These are phyloP conservation scores for Pseudomugil tenellus DNA, from an alignment of 2,797 vertebrate species.

Conservation along the genomic window DNA sequence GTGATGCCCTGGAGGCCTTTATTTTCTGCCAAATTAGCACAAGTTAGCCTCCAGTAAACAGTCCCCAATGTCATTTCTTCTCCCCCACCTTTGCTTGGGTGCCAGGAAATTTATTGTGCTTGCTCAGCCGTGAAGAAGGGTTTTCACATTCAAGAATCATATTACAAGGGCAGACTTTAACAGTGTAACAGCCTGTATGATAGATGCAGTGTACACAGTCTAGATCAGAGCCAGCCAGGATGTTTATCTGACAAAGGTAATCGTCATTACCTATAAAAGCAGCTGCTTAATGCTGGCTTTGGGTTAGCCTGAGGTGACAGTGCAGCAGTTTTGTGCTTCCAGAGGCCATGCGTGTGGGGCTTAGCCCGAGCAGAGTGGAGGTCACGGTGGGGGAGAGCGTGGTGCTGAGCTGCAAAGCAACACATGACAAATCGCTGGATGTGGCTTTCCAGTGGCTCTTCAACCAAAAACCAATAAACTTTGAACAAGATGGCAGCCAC, in stretches of 20 bases:
- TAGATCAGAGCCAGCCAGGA: conserved; percentile 32
- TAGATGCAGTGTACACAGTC: conserved; percentile 25
- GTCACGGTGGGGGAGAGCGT: conserved; percentile 96
- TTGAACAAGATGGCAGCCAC: conserved; percentile 91
- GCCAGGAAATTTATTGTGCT: conserved; percentile 72
- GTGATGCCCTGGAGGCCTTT: conserved; percentile 71
- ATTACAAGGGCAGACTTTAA: conserved; percentile 69
- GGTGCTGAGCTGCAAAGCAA: conserved; percentile 94
- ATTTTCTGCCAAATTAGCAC: conserved; percentile 77
- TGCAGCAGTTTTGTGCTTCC: conserved; percentile 79
- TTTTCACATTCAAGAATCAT: conserved; percentile 73
- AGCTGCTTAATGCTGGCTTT: conserved; percentile 39
- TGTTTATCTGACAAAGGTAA: conserved; percentile 48
- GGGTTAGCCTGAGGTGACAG: conserved; percentile 77
- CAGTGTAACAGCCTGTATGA: conserved; percentile 39
- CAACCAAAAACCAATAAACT: conserved; percentile 90
- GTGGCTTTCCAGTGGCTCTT: conserved; percentile 93
- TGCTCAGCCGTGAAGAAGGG: conserved; percentile 67
- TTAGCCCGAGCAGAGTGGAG: conserved; percentile 90
- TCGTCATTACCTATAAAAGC: conserved; percentile 40
- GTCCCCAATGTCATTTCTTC: conserved; percentile 71
- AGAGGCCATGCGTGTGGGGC: conserved; percentile 95
- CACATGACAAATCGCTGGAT: conserved; percentile 91
- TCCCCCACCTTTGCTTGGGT: conserved; percentile 56
- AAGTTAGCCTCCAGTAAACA: conserved; percentile 71